A percentile compares a stretch with the other conserved stretches of the same genome.
These are phyloP conservation scores for Catostylus mosaicus DNA, from an alignment of 30 jellyfish, hydroid and myxozoan species.

Conservation along the genomic window DNA sequence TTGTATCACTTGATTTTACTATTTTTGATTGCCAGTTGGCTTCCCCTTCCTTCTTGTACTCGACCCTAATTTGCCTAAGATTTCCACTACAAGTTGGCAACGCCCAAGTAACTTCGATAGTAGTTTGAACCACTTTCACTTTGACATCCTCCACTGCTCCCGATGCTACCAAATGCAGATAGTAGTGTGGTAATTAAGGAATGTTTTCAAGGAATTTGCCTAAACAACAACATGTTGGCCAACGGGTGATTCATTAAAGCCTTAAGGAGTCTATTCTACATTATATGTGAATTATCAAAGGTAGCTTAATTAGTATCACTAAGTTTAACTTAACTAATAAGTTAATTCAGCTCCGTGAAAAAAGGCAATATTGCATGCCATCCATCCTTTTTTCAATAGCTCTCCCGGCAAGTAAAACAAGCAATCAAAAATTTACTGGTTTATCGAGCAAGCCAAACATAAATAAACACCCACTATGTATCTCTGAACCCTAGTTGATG, in stretches of 20 bases:
- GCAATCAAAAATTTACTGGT: too few relatives aligned
- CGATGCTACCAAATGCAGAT: neutral
- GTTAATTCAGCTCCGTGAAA: neutral
- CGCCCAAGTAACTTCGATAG: constrained; percentile 28
- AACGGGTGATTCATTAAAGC: too few relatives aligned
- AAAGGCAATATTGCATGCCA: too few relatives aligned
- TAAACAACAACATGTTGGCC: neutral
- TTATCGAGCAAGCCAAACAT: too few relatives aligned
- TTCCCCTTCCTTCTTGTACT: constrained; percentile 16
- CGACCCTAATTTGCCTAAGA: neutral
- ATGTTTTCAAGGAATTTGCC: too few relatives aligned
- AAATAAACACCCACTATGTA: too few relatives aligned
- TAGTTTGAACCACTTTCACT: neutral
- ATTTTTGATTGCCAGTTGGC: constrained; percentile 8
- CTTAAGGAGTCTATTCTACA: too few relatives aligned
- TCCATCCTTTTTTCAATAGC: too few relatives aligned
- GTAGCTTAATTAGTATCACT: too few relatives aligned
- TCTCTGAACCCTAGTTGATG: too few relatives aligned
- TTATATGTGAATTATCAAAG: too few relatives aligned
- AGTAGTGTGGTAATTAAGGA: neutral
- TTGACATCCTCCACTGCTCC: constrained; percentile 1
- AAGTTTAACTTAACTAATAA: neutral
- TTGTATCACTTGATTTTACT: neutral
- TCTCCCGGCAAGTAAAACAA: too few relatives aligned
- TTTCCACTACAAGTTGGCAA: constrained; percentile 21